A percentile compares a stretch with the other conserved stretches of the same genome.
These are phyloP conservation scores for Gulo gulo DNA, from an alignment of 2,113 vertebrate species.

Conservation along the genomic window DNA sequence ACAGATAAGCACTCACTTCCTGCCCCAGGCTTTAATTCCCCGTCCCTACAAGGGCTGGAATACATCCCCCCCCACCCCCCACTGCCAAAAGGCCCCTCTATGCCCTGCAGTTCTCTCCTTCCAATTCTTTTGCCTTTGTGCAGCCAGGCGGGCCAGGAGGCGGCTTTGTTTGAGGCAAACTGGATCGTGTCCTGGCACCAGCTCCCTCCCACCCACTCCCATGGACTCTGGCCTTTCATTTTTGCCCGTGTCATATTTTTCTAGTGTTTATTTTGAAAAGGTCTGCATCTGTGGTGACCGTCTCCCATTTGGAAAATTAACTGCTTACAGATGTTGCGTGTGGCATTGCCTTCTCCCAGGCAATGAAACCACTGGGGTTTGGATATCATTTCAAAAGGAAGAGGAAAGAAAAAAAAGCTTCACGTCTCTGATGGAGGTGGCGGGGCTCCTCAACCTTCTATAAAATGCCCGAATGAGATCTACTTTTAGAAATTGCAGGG, in stretches of 20 bases:
- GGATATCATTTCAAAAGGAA: constrained; percentile 69
- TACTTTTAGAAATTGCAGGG: constrained; percentile 67
- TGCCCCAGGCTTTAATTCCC: neutral
- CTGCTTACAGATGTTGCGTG: constrained; percentile 83
- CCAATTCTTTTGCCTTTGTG: neutral
- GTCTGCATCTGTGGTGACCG: constrained; percentile 81
- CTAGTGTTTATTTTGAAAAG: constrained; percentile 82
- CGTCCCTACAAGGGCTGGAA: neutral
- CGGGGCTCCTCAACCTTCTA: constrained; percentile 64
- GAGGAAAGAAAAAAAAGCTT: constrained; percentile 10
- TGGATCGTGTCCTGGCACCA: constrained; percentile 1
- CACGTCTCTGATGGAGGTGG: constrained; percentile 67
- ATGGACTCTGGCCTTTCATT: constrained; percentile 66
- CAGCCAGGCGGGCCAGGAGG: neutral
- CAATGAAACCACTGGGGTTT: constrained; percentile 71
- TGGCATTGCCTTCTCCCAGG: constrained; percentile 74
- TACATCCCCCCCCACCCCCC: no score
- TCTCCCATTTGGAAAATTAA: constrained; percentile 86
- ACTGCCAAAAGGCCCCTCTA: neutral
- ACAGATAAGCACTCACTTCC: neutral
- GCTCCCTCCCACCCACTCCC: constrained; percentile 69
- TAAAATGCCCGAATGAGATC: constrained; percentile 63
- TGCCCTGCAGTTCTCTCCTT: neutral
- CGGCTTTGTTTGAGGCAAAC: constrained; percentile 57
- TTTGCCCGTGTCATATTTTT: constrained; percentile 81